phyloP scores from a whole-genome alignment of 2,113 vertebrate genomes.

The Cyprinodon brontotheroides region DNA sequence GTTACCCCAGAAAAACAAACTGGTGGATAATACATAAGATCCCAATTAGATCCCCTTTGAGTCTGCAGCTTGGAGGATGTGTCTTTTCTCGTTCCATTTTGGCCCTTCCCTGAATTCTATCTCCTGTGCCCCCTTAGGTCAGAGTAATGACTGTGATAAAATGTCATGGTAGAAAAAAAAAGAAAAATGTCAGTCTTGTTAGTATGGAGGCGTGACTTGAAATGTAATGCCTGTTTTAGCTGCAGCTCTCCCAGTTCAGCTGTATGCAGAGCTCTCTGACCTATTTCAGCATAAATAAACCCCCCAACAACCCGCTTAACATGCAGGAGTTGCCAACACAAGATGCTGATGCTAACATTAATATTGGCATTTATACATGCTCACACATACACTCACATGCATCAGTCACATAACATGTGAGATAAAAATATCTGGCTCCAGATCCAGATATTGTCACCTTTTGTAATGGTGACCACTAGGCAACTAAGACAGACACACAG shows the following conservation, averaged over 20 bases:
- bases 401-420: neutral
- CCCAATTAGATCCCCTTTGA: constrained; percentile 43
- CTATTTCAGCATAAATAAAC: constrained; percentile 46
- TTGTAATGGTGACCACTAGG: neutral
- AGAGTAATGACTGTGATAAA: constrained; percentile 61
- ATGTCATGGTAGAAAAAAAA: constrained; percentile 70
- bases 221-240: constrained; percentile 48
- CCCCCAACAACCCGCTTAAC: constrained; percentile 22
- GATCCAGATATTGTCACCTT: neutral
- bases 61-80: constrained; percentile 22
- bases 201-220: constrained; percentile 60
- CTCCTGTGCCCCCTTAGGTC: constrained; percentile 47
- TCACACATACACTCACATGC: neutral
- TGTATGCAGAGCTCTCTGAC: constrained; percentile 27
- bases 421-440: neutral
- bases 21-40: constrained; percentile 35
- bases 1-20: constrained; percentile 21
- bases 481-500: neutral
- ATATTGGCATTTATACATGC: constrained; percentile 1
- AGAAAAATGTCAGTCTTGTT: constrained; percentile 72
- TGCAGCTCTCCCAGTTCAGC: constrained; percentile 1
- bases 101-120: constrained; percentile 36
- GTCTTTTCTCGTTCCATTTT: constrained; percentile 27
- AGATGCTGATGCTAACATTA: constrained; percentile 19
- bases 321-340: constrained; percentile 16